Evolutionary conservation across 1,140 invertebrate genomes (phyloP), one percentile per base, ranked within the genome.

Genomic region (Cherax destructor): DNA sequence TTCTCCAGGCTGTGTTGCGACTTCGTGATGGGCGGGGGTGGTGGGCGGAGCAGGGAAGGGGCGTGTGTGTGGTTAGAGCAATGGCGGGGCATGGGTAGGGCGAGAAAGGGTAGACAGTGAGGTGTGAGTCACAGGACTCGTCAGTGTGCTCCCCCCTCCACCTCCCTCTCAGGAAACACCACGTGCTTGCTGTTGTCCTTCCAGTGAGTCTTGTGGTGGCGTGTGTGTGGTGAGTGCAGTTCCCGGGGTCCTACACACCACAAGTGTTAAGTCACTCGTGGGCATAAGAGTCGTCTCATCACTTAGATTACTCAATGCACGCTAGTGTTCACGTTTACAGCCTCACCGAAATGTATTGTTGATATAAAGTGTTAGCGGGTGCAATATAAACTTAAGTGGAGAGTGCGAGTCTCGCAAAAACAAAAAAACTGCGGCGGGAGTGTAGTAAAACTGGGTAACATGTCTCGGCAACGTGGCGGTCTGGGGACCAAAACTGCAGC

Each of bases 121-220:
- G 11, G 69, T 10, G 69, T 74, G 69, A 74, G 69, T 74, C 69
- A 74, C 69, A 74, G 69, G 69, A n/a, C 21, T 30, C 11, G 69
- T 74, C 69, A 74, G 69, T 74, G 69, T 74, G n/a, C 69, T 6
- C n/a, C 24, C 6, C 65, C 69, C 24, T 21, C 69, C 69, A 10
- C 69, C 69, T 74, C n/a, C 69, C 69, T 24, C 69, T 11, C 69
- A 74, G n/a, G 69, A 74, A 74, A 74, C 69, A 74, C 69, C 69
- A 74, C 69, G 24, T 74, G 69, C 69, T 74, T 13, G 69, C 69
- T 74, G 69, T 3, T 74, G n/a, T 6, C 69, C 69, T 74, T 30
- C 69, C 69, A 74, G 69, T 74, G 69, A 74, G 69, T 74, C 16
- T 30, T 24, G 69, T 74, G 24, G 69, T 30, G 69, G 69, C 24